A percentile compares a stretch with the other conserved stretches of the same genome.
Conservation (phyloP, 2,888 invertebrate genomes). For the Caenorhabditis drosophilae region DNA sequence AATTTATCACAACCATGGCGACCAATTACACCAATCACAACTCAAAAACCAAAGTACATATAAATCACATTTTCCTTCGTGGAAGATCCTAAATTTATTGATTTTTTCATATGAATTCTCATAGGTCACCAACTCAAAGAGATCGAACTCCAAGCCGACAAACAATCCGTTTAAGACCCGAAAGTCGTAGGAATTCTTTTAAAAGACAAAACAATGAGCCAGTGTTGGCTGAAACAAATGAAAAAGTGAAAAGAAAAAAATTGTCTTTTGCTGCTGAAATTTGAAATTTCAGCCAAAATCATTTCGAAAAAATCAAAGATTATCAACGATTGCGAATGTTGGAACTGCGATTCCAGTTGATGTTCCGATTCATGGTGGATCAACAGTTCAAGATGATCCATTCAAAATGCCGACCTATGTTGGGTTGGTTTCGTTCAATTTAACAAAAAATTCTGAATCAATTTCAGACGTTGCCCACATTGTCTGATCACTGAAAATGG, state of each 20-base stretch:
- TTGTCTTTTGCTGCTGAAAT: no score
- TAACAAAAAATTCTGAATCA: no score
- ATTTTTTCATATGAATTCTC: no score
- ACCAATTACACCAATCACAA: conserved; percentile 34
- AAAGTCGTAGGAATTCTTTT: not conserved
- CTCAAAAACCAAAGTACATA: no score
- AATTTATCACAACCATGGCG: conserved; percentile 23
- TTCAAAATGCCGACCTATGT: conserved; percentile 42
- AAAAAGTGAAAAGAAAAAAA: no score
- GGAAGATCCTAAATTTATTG: no score
- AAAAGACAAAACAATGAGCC: not conserved
- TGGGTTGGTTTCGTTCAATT: no score
- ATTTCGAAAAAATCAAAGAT: conserved; percentile 37
- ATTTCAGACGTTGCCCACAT: conserved; percentile 84
- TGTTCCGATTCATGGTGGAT: conserved; percentile 4
- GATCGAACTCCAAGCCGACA: not conserved
- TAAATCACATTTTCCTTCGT: no score
- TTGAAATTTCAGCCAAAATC: conserved; percentile 11
- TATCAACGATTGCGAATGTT: conserved; percentile 8
- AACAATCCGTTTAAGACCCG: not conserved
- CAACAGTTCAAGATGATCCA: conserved; percentile 40
- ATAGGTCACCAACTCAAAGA: not conserved
- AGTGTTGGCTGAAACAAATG: no score
- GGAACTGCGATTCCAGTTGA: no score
- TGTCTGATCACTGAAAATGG: conserved; percentile 80